phyloP scores from a whole-genome alignment of 2,113 vertebrate species.

The Brachypodius melanocephalos region DNA sequence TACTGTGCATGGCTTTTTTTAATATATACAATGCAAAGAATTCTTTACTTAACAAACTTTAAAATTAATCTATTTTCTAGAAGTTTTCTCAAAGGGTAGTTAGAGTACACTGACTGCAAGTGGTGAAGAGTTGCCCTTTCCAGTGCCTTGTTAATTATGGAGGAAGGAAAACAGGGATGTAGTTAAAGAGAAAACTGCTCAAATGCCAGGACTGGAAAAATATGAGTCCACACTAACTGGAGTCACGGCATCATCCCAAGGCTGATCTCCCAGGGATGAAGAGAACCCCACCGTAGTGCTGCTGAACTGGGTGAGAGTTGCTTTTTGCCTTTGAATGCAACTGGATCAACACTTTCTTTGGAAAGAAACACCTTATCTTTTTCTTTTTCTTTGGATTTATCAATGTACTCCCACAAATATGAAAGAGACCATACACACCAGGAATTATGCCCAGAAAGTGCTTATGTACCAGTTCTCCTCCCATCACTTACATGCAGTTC shows the following conservation, averaged over 20 bases:
- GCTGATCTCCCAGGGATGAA: not conserved
- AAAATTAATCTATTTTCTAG: not conserved
- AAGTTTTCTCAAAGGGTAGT: not conserved
- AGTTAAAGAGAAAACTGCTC: not conserved
- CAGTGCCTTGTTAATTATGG: not conserved
- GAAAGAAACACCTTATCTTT: not conserved
- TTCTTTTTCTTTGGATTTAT: not conserved
- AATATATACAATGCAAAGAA: not conserved
- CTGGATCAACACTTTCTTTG: not conserved
- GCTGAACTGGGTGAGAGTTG: not conserved
- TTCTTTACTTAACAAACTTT: not conserved
- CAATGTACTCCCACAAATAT: not conserved
- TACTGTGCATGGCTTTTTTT: rapidly evolving
- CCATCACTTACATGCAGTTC: not conserved
- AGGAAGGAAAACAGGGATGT: not conserved
- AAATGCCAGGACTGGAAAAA: not conserved
- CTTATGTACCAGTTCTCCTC: not conserved
- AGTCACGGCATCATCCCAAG: not conserved
- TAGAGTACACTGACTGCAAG: not conserved
- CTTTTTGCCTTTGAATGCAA: not conserved
- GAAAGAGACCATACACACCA: not conserved
- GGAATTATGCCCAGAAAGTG: not conserved
- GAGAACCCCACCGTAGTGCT: not conserved
- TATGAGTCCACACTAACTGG: not conserved
- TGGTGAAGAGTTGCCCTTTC: not conserved